Base-by-base conservation (phyloP, 2,888 invertebrate genomes). In the Amphipoea lucens region DNA sequence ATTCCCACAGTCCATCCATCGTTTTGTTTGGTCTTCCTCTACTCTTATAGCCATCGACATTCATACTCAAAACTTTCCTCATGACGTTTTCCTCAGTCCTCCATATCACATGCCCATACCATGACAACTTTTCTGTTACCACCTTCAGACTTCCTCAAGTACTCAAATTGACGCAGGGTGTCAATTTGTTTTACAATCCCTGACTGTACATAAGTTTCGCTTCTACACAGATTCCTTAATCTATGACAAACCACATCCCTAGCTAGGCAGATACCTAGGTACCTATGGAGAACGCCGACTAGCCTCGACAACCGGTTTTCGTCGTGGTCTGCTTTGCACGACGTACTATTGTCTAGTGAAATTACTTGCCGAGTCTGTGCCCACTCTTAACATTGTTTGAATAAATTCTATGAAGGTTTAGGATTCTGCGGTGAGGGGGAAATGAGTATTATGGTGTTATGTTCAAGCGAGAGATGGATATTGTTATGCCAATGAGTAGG, bases 291-390 rank as follows among this genome's bases (percentile, higher is more conserved):
- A 74, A 82, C 70, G 77, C 11, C 87, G 87, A 88, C 92, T 89
- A 91, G 88, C 89, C 88, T 90, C 85, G 78, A 79, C 73, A 93
- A 95, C 95, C 92, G 92, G 96, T 95, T 93, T 88, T 84, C 86
- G 92, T 93, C 93, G 94, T 93, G 95, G 93, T 93, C 92, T 88
- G 92, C 91, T 90, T 90, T 92, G 93, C 94, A 94, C 94, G 94
- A 93, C 91, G 90, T 82, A 90, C 94, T 90, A 94, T 95, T 95
- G 95, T 95, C 92, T 92, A 90, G 90, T 92, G 91, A 93, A 93
- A 94, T 92, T 92, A 92, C 92, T 92, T 90, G 91, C 91, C 66
- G 63, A 78, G 67, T 74, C 45, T 76, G 67, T 78, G 51, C 69
- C 77, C 72, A 75, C 87, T 87, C 81, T 69, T 62, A 74, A 80